Base-by-base conservation (phyloP, 1,140 invertebrate species). In the Trialeurodes vaporariorum region DNA sequence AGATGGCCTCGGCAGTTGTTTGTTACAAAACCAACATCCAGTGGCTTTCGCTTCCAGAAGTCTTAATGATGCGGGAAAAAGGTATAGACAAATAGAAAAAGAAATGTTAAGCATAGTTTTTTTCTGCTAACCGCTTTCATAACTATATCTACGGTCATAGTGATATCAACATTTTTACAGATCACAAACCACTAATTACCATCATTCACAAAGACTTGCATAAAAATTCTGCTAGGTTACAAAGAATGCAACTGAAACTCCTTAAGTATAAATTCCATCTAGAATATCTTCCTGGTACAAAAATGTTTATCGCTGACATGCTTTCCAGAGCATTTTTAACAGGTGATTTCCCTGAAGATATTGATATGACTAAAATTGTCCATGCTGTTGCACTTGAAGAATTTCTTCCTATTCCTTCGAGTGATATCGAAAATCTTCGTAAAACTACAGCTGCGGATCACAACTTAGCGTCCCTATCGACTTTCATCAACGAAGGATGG, bases 181-280 rank as follows among this genome's bases (percentile, higher is more conserved):
- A 74, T n/a, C 12, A 61, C 17, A 72, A 72, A 62, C 77, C 77
- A 67, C 71, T n/a, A 64, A 67, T 24, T 68, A 75, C 17, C 65
- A 72, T 22, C 34, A 80, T 17, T 66, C 81, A 5, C 77, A 81
- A 70, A 64, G 75, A 21, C 74, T 80, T 69, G 69, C 76, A 21
- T 69, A 81, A 21, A 73, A 73, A 65, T 59, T 81, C 2, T 70
- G 75, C 24, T 72, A 73, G 49, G 81, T 78, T 71, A 69, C 73
- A 25, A 69, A 64, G 75, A 21, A 74, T 80, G 69, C 69, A 76
- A 21, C 69, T 81, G 13, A 73, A 73, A 65, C 59, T 81, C 2
- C 70, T 76, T 25, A 72, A 73, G 49, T 81, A 78, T 71, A 69
- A 72, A 25, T 68, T 76, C 40, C 72, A 74, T 22, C 76, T 58